phyloP scores from a whole-genome alignment of 2,888 invertebrate genomes.

The Brenthis hecate region DNA sequence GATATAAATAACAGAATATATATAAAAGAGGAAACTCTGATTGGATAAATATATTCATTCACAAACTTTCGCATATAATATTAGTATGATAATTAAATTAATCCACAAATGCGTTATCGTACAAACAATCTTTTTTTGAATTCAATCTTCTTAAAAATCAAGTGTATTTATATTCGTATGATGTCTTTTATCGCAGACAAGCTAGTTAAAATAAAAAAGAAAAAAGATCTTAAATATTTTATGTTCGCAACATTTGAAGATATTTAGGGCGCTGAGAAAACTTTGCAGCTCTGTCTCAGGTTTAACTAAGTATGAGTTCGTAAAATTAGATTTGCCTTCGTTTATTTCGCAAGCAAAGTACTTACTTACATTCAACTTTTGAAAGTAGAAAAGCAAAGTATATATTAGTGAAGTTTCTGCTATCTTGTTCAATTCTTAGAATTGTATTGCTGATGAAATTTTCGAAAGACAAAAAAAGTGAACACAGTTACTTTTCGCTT shows the following conservation, averaged over 20 bases:
- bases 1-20: too few species aligned
- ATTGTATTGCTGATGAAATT: constrained; percentile 12
- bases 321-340: constrained; percentile 36
- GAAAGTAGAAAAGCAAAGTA: constrained; percentile 22
- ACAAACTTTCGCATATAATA: too few species aligned
- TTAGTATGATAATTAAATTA: too few species aligned
- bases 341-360: constrained; percentile 35
- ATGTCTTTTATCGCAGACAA: too few species aligned
- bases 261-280: constrained; percentile 14
- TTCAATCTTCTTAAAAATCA: too few species aligned
- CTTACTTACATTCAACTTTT: constrained; percentile 19
- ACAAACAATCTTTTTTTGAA: too few species aligned
- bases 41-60: too few species aligned
- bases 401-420: constrained; percentile 13
- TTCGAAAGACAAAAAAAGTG: constrained; percentile 11
- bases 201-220: background rate
- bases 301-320: constrained; percentile 29
- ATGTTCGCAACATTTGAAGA: constrained; percentile 6
- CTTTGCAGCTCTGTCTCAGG: constrained; percentile 24
- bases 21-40: too few species aligned
- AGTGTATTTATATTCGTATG: too few species aligned
- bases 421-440: constrained; percentile 15
- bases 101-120: too few species aligned
- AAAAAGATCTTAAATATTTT: background rate
- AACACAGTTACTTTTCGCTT: background rate